Evolutionary conservation across 2,888 invertebrate species (phyloP).

Genomic region (Lapara coniferarum): DNA sequence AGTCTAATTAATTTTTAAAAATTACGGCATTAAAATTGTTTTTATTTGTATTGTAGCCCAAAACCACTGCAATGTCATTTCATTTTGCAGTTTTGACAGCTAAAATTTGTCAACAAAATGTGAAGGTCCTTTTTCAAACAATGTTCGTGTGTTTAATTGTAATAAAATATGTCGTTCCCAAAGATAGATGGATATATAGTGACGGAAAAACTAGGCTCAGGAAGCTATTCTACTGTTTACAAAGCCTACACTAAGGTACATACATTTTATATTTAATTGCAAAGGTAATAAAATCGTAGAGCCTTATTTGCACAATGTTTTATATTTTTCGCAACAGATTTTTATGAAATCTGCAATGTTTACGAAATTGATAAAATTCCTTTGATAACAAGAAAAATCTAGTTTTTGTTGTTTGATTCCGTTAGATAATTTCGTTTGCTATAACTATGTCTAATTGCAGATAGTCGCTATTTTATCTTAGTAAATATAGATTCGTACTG

Average conservation of each 20-base stretch:
- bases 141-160: constrained; percentile 16
- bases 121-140: not conserved
- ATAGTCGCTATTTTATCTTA: constrained; percentile 10
- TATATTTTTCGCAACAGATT: too few species aligned
- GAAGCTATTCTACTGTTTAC: constrained; percentile 93
- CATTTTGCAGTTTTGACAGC: not conserved
- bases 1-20: too few species aligned
- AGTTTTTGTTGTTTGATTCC: not conserved
- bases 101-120: not conserved
- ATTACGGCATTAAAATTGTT: too few species aligned
- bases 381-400: not conserved
- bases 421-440: constrained; percentile 1
- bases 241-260: constrained; percentile 88
- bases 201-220: constrained; percentile 90
- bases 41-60: not conserved
- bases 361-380: not conserved
- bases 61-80: not conserved
- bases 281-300: not conserved
- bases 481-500: not conserved
- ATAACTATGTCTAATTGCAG: constrained; percentile 5
- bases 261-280: not conserved
- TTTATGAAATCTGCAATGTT: too few species aligned
- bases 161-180: constrained; percentile 77
- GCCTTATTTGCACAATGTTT: not conserved
- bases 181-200: constrained; percentile 87